Evolutionary conservation across 23 tunicate genomes (phyloP).

Genomic region (Diplosoma virens): DNA sequence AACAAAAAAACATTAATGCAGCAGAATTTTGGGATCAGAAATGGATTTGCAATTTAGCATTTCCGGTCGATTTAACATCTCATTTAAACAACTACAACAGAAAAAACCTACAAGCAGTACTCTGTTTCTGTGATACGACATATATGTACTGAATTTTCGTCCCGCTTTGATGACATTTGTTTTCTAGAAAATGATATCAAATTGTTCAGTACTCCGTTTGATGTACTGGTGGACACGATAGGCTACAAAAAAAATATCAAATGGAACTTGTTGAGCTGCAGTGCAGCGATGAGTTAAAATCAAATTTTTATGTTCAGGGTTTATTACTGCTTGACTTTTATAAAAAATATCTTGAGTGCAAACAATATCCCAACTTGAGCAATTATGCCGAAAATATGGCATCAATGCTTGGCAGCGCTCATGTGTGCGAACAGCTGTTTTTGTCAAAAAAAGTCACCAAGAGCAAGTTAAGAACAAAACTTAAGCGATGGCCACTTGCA

Average conservation of each 20-base stretch:
- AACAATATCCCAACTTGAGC: slow-evolving; percentile 49
- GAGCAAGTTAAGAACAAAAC: no score
- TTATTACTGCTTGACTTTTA: slow-evolving; percentile 56
- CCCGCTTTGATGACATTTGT: slow-evolving; percentile 61
- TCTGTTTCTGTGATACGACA: slow-evolving; percentile 46
- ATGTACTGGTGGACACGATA: no score
- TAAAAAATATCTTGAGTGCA: no score
- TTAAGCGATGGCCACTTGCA: no score
- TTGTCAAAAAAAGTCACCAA: no score
- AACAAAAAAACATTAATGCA: slow-evolving; percentile 15
- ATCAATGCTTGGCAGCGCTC: no score
- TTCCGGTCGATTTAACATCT: no score
- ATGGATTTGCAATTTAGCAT: slow-evolving; percentile 47
- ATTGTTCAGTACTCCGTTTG: no score
- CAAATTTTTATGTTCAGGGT: slow-evolving; percentile 49
- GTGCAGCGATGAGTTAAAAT: slow-evolving; percentile 46
- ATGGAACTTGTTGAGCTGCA: no score
- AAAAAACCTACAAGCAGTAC: slow-evolving; percentile 42
- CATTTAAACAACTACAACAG: slow-evolving; percentile 57
- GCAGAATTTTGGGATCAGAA: slow-evolving; percentile 43
- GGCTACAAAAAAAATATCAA: no score
- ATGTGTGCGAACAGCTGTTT: no score
- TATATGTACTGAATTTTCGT: slow-evolving; percentile 48
- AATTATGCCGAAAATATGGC: no score
- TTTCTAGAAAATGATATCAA: slow-evolving; percentile 47